These are phyloP conservation scores for Chironomus striatipennis DNA, from an alignment of 1,140 invertebrate genomes.

Conservation along the genomic window DNA sequence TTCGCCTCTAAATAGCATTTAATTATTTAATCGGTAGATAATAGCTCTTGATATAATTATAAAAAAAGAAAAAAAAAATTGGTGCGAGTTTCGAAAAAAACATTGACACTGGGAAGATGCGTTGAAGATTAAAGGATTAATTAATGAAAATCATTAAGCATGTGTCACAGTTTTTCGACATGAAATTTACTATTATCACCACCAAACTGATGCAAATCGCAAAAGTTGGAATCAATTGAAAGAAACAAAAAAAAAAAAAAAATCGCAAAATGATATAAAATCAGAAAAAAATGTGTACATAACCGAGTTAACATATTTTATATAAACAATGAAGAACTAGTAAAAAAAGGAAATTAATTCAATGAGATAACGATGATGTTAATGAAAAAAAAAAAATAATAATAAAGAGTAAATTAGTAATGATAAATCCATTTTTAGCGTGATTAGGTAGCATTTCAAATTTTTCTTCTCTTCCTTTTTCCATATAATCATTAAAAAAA, in stretches of 20 bases:
- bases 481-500: too few relatives aligned
- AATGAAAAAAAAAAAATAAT: neutral
- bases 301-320: conserved; percentile 11
- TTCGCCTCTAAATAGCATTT: conserved; percentile 12
- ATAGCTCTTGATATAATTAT: neutral
- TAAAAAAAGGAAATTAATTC: neutral
- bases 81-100: neutral
- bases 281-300: conserved; percentile 1
- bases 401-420: too few relatives aligned
- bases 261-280: neutral
- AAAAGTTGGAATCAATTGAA: neutral
- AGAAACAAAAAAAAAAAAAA: neutral
- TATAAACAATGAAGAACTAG: neutral
- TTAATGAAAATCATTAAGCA: too few relatives aligned
- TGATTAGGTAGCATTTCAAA: conserved; percentile 13
- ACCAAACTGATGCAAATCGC: neutral
- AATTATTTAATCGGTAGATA: neutral
- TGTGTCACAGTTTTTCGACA: too few relatives aligned
- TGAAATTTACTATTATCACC: too few relatives aligned
- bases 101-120: too few relatives aligned
- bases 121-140: too few relatives aligned
- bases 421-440: neutral
- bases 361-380: neutral
- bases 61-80: neutral
- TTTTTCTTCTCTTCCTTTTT: neutral